phyloP scores from a whole-genome alignment of 2,113 vertebrate species.

The Heterotis niloticus region DNA sequence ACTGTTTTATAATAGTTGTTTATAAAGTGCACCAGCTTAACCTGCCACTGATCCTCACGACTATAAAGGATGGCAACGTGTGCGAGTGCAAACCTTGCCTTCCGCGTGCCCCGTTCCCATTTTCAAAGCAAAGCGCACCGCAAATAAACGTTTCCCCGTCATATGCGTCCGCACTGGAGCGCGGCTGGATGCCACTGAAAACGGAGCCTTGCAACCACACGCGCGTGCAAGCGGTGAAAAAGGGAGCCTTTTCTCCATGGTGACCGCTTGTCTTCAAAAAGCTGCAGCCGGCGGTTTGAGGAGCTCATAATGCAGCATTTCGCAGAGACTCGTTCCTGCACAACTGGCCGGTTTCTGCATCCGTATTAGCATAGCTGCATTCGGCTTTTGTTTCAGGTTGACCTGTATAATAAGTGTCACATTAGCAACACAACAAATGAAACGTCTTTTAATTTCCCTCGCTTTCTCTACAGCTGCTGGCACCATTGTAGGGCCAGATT shows the following conservation, averaged over 20 bases:
- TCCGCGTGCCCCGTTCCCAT: background rate
- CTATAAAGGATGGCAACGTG: background rate
- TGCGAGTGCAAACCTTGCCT: background rate
- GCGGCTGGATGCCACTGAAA: background rate
- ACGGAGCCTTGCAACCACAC: background rate
- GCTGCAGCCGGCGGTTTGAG: conserved; percentile 53
- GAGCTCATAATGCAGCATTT: conserved; percentile 70
- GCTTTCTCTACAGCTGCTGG: conserved; percentile 90
- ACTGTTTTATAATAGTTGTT: too few relatives aligned
- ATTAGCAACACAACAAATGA: conserved; percentile 99
- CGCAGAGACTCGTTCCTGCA: conserved; percentile 71
- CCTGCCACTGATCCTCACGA: background rate
- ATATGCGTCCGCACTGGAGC: background rate
- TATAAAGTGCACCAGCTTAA: background rate
- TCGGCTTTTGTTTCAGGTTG: conserved; percentile 87
- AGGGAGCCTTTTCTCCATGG: conserved; percentile 34
- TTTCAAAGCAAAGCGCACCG: background rate
- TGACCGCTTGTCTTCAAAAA: conserved; percentile 56
- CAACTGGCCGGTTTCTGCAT: conserved; percentile 75
- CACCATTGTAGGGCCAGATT: conserved; percentile 93
- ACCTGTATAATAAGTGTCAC: conserved; percentile 99
- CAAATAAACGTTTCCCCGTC: background rate
- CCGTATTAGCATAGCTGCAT: conserved; percentile 86
- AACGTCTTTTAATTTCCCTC: conserved; percentile 92
- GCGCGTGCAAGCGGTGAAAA: background rate